Conservation (phyloP, 2,797 vertebrate species). For the Lepilemur septentrionalis region DNA sequence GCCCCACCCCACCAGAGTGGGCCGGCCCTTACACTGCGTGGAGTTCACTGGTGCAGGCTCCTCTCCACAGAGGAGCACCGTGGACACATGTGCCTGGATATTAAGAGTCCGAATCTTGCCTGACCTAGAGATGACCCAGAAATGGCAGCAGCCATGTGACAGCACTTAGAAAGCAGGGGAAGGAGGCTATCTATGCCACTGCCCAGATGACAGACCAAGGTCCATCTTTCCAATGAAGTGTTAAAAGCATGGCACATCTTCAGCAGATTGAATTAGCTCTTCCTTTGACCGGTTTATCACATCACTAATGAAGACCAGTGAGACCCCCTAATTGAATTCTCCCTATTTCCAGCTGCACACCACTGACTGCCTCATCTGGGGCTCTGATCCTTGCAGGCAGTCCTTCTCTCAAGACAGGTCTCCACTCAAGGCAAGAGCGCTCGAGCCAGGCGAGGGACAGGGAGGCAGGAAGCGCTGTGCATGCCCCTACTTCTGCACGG, state of each 20-base stretch:
- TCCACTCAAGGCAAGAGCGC: neutral
- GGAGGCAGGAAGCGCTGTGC: neutral
- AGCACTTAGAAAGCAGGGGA: neutral
- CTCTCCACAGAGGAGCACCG: neutral
- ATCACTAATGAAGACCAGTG: conserved; percentile 45
- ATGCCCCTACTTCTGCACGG: neutral
- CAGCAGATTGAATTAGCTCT: conserved; percentile 62
- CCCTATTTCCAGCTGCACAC: neutral
- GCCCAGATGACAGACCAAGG: neutral
- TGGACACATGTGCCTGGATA: neutral
- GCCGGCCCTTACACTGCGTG: neutral
- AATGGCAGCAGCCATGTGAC: neutral
- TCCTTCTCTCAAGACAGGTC: neutral
- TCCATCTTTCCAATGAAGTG: neutral
- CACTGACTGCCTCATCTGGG: neutral
- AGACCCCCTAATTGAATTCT: conserved; percentile 61
- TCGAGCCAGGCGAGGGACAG: neutral
- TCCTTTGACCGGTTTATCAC: conserved; percentile 36
- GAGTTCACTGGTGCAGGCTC: neutral
- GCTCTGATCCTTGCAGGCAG: neutral
- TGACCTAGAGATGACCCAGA: neutral
- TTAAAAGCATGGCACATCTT: neutral
- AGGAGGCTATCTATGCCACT: neutral
- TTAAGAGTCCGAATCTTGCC: neutral
- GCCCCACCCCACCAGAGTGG: neutral